Conservation (phyloP, 2,888 invertebrate genomes). For the Acrobasis consociella region DNA sequence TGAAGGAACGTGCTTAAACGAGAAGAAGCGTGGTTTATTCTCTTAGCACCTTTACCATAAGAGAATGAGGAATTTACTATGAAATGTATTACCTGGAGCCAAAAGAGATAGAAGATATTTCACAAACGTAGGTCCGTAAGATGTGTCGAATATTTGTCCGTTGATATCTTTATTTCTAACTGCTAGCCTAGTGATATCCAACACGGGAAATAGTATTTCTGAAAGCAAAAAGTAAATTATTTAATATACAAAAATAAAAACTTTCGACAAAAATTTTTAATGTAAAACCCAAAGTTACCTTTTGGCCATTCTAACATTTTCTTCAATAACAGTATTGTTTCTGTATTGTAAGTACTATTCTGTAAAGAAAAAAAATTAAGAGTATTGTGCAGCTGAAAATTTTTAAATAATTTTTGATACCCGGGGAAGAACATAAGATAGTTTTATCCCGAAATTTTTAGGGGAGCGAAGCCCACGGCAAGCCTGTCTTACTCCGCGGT, state of each 20-base stretch:
- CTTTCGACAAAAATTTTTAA: no score
- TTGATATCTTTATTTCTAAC: constrained; percentile 87
- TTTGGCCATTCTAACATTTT: constrained; percentile 88
- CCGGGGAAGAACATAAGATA: no score
- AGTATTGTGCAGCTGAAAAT: no score
- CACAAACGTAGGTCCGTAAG: constrained; percentile 64
- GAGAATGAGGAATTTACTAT: not conserved
- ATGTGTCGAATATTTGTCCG: constrained; percentile 66
- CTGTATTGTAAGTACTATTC: constrained; percentile 65
- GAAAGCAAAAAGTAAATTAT: constrained; percentile 42
- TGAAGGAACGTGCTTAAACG: no score
- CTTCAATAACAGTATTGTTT: constrained; percentile 82
- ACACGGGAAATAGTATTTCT: constrained; percentile 92
- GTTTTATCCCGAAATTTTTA: no score
- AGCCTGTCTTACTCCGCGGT: no score
- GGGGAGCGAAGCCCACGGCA: no score
- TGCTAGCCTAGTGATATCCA: constrained; percentile 93
- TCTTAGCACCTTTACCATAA: no score
- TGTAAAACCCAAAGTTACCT: constrained; percentile 65
- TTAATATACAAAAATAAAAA: no score
- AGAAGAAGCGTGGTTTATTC: no score
- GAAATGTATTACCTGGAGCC: constrained; percentile 53
- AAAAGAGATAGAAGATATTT: constrained; percentile 62
- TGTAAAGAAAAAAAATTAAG: constrained; percentile 46
- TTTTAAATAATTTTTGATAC: no score